Evolutionary conservation across 2,888 invertebrate species (phyloP).

Genomic region (Sarcophaga rosellei): DNA sequence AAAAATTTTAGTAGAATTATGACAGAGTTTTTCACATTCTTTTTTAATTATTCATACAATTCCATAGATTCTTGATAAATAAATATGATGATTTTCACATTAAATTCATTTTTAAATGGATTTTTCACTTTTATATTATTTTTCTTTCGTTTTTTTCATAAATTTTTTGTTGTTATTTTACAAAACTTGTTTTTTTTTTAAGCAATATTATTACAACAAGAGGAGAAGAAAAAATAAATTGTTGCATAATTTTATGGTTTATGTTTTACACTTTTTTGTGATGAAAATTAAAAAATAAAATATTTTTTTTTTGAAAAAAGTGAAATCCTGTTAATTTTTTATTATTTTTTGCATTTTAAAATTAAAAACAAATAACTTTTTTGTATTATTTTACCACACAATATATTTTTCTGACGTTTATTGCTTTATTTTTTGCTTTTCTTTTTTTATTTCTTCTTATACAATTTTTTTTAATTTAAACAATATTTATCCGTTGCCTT

Average conservation of each 20-base stretch:
- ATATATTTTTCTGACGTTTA: too few species aligned
- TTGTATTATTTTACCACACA: too few species aligned
- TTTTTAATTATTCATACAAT: too few species aligned
- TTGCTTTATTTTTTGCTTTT: too few species aligned
- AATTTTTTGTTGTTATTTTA: background rate
- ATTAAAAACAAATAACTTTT: too few species aligned
- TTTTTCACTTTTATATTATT: conserved; percentile 3
- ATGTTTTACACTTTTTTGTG: background rate
- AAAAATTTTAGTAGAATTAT: too few species aligned
- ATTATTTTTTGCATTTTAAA: background rate
- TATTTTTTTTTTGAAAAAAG: background rate
- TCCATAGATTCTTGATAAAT: too few species aligned
- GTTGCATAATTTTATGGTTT: conserved; percentile 45
- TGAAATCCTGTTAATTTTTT: too few species aligned
- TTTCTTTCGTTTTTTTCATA: background rate
- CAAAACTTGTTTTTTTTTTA: conserved; percentile 53
- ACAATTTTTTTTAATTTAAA: conserved; percentile 12
- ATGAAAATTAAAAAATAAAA: background rate
- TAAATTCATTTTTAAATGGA: too few species aligned
- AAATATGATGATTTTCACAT: too few species aligned
- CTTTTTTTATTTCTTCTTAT: background rate
- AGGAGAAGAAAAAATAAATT: conserved; percentile 13
- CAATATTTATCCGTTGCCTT: conserved; percentile 25
- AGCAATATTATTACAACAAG: conserved; percentile 22
- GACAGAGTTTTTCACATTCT: too few species aligned